Evolutionary conservation across 2,888 invertebrate genomes (phyloP).

Genomic region (Acrocyrtus sp.): DNA sequence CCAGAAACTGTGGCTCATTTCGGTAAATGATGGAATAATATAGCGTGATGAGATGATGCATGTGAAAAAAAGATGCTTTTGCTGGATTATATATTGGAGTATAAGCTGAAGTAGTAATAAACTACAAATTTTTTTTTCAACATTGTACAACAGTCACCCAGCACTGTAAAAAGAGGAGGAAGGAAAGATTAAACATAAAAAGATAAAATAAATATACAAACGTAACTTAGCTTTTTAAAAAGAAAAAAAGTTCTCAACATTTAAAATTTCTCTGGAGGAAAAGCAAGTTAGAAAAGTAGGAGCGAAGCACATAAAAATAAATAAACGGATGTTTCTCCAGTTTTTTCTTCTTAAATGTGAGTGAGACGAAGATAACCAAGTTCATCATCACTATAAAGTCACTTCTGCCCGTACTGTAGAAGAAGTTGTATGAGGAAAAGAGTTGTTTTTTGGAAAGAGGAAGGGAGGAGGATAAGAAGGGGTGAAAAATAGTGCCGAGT

Average conservation of each 20-base stretch:
- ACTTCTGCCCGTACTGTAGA: too few species aligned
- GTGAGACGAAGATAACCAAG: background rate
- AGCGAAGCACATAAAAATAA: constrained; percentile 20
- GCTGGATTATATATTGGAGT: too few species aligned
- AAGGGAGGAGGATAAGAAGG: constrained; percentile 10
- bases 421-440: too few species aligned
- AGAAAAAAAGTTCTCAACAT: constrained; percentile 32
- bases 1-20: too few species aligned
- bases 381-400: background rate
- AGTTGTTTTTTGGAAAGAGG: too few species aligned
- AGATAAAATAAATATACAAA: constrained; percentile 43
- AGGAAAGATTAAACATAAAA: constrained; percentile 39
- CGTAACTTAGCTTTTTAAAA: constrained; percentile 6
- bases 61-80: background rate
- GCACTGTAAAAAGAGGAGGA: constrained; percentile 5
- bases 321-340: constrained; percentile 42
- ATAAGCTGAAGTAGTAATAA: too few species aligned
- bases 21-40: too few species aligned
- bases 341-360: background rate
- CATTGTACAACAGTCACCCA: too few species aligned
- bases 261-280: constrained; percentile 7
- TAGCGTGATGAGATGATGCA: background rate
- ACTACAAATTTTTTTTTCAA: too few species aligned
- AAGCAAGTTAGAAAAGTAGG: constrained; percentile 30
- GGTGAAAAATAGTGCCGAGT: too few species aligned